Evolutionary conservation across 1,140 invertebrate genomes (phyloP), one percentile per base, ranked within the genome.

Genomic region (Pectinophora gossypiella): DNA sequence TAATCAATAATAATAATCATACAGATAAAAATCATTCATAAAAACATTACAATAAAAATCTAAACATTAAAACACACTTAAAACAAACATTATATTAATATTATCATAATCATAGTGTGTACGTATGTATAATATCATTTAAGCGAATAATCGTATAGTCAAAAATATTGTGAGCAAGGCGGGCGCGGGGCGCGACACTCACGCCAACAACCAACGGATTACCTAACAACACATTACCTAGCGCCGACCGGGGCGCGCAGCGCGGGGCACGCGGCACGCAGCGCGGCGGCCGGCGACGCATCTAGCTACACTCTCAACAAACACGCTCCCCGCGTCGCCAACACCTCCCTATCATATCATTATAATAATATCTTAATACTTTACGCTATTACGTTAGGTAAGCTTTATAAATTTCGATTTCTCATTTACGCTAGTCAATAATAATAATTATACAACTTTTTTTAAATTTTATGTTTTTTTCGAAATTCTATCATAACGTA

Each of bases 81-180:
- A 86, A 86, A 86, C 84, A 87, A 87, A 87, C 84, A 87, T 87
- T 87, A 87, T 87, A 87, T 87, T 87, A 85, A 87, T 86, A 86
- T 86, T 86, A 86, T 86, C 72, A 72, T 86, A 81, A 82, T 84
- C 74, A 83, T 85, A 85, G 79, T 82, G 80, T 84, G 77, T 85
- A 83, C 71, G 72, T 79, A 83, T 72, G 70, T 78, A 83, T 85
- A 81, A 82, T 83, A 86, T 84, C 77, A 80, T 86, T 82, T 84
- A 86, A 86, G 83, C 83, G 74, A 85, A 84, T 85, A 83, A 73
- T 85, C 78, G 78, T 85, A 86, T 82, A 83, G 76, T 83, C 77
- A 86, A 85, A 64, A 86, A 85, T 86, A 83, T 76, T 77, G 64
- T 76, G 80, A 84, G 80, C 78, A 75, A 71, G 73, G 73, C 70